A percentile compares a stretch with the other conserved stretches of the same genome.
Evolutionary conservation across 2,113 vertebrate genomes (phyloP).

Genomic region (Perca flavescens): DNA sequence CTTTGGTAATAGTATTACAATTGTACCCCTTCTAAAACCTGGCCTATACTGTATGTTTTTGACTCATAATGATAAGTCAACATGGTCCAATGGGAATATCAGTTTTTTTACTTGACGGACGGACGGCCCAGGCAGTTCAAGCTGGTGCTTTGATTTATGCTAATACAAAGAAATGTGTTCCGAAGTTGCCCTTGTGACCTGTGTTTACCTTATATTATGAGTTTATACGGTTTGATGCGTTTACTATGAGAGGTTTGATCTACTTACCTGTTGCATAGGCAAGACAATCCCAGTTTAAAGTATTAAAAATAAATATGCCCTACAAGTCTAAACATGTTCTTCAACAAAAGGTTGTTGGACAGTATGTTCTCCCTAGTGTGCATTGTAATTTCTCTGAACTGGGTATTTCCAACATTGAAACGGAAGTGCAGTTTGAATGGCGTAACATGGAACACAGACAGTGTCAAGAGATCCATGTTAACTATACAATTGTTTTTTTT

Average conservation of each 20-base stretch:
- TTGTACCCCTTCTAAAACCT: neutral
- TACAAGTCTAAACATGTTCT: slow-evolving; percentile 11
- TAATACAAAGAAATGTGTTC: neutral
- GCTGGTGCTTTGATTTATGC: neutral
- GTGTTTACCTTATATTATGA: neutral
- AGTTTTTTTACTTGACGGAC: neutral
- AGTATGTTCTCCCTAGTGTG: neutral
- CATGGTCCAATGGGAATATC: neutral
- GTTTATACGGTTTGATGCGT: neutral
- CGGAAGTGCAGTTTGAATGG: neutral
- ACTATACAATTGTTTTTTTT: no score
- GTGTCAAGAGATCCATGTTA: neutral
- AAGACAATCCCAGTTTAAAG: neutral
- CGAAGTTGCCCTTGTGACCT: neutral
- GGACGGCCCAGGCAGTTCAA: neutral
- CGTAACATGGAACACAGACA: fast-evolving
- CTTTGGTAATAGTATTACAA: neutral
- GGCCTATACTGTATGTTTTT: fast-evolving
- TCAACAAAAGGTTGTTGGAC: no score
- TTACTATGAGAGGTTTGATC: neutral
- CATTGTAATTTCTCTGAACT: neutral
- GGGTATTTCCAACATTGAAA: slow-evolving; percentile 17
- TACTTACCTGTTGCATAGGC: neutral
- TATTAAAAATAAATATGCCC: neutral
- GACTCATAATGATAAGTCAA: neutral